Conservation (phyloP, 2,888 invertebrate species). For the Volucella inanis region DNA sequence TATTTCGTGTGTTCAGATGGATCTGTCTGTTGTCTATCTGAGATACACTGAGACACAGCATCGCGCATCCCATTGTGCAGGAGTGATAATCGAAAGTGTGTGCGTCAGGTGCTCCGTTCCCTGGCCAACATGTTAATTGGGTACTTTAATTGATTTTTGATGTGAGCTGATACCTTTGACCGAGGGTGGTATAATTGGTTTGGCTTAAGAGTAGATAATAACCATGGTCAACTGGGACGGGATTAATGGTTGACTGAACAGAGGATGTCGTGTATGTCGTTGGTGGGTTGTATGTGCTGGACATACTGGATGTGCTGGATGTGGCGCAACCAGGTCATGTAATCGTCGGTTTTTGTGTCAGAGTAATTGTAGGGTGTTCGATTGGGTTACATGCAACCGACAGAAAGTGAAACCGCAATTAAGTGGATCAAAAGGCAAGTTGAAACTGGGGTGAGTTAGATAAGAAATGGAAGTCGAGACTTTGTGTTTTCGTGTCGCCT, state of each 20-base stretch:
- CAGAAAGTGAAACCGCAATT: no score
- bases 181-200: conserved; percentile 55
- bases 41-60: neutral
- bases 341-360: no score
- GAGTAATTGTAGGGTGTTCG: no score
- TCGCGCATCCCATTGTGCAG: conserved; percentile 46
- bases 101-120: conserved; percentile 67
- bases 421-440: no score
- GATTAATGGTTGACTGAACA: conserved; percentile 8
- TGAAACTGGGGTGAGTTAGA: no score
- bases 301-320: no score
- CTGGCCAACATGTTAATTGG: conserved; percentile 67
- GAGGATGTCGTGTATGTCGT: neutral
- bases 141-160: conserved; percentile 66
- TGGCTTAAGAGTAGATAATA: conserved; percentile 53
- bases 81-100: conserved; percentile 63
- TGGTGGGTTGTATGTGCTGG: neutral
- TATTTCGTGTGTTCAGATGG: conserved; percentile 17
- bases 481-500: no score
- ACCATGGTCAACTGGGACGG: conserved; percentile 29
- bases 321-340: no score
- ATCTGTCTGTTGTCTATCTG: neutral
- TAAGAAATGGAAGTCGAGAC: no score
- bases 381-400: no score
- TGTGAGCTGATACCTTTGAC: conserved; percentile 8